Conservation (phyloP, 2,113 vertebrate genomes). For the Chrysochloris asiatica region DNA sequence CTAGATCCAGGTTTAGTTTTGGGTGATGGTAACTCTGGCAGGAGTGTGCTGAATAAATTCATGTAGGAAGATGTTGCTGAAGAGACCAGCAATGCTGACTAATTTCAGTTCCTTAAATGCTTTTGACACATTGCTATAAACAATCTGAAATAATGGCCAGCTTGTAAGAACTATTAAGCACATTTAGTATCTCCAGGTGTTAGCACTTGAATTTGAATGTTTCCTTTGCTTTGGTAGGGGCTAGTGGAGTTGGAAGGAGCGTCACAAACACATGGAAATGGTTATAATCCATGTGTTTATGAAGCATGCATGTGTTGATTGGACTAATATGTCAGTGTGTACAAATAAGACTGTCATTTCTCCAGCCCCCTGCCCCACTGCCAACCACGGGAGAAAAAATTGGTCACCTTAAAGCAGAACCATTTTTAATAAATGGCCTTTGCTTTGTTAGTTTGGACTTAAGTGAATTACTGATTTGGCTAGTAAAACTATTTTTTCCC, state of each 20-base stretch:
- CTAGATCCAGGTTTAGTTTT: not conserved
- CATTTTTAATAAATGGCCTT: conserved; percentile 13
- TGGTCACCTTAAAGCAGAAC: conserved; percentile 9
- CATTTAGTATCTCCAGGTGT: conserved; percentile 33
- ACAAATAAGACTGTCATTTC: conserved; percentile 13
- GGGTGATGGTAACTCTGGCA: not conserved
- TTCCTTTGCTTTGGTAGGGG: not conserved
- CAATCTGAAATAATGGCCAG: not conserved
- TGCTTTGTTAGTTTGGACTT: conserved; percentile 26
- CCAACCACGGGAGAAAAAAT: not conserved
- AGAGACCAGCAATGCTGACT: not conserved
- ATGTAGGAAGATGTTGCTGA: not conserved
- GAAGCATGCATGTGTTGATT: conserved; percentile 19
- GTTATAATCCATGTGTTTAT: conserved; percentile 46
- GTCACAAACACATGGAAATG: conserved; percentile 39
- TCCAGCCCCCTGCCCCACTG: not conserved
- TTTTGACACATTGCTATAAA: not conserved
- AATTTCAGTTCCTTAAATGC: not conserved
- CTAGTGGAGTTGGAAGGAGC: not conserved
- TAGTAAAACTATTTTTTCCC: not conserved
- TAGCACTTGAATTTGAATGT: conserved; percentile 27
- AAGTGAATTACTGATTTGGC: conserved; percentile 1
- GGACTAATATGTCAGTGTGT: conserved; percentile 44
- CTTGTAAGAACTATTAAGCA: conserved; percentile 42
- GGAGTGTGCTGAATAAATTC: not conserved